Base-by-base conservation (phyloP, 2,113 vertebrate species). In the Tyto alba region DNA sequence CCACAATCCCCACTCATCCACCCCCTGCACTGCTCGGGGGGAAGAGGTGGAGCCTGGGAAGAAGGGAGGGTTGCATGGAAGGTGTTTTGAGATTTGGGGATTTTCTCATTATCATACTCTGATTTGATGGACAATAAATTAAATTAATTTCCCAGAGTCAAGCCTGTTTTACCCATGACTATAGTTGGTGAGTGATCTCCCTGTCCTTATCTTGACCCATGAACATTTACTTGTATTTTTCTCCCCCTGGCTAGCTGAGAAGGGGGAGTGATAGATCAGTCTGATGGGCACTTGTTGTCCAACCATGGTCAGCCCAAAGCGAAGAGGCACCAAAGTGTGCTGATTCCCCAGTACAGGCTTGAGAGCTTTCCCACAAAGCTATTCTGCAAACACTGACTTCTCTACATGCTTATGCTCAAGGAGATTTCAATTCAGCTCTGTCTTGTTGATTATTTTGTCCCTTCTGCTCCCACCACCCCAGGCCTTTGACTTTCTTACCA, bases 251-350 rank as follows among this genome's bases (percentile, higher is more conserved):
- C 8, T 22, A 69, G 27, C 13, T 40, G 20, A 59, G 13, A 5
- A 74, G 3, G 2, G 4, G 23, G 4, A n/a, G 5, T 32, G 27
- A 87, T 5, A 84, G 17, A 55, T 19, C 0, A 1, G 10, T 13
- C 75, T 75, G 13, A 18, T 71, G 17, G 6, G 9, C 16, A 7
- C 8, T 17, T 66, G 36, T 3, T 6, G 4, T 41, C 7, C 23
- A 62, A 3, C 2, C 14, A 53, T 8, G 6, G 6, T 43, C 53
- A 85, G 17, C 11, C 8, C 17, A 21, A 20, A 11, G 20, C 6
- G 38, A 15, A 62, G 11, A 41, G 19, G 3, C 27, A 77, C 11
- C 11, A 13, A 30, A 0, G 11, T 32, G 30, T 48, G 15, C 21
- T 73, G 23, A 57, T 60, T 64, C 10, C 6, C 20, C 25, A 40